Evolutionary conservation across 2,888 invertebrate genomes (phyloP).

Genomic region (Volucella inflata): DNA sequence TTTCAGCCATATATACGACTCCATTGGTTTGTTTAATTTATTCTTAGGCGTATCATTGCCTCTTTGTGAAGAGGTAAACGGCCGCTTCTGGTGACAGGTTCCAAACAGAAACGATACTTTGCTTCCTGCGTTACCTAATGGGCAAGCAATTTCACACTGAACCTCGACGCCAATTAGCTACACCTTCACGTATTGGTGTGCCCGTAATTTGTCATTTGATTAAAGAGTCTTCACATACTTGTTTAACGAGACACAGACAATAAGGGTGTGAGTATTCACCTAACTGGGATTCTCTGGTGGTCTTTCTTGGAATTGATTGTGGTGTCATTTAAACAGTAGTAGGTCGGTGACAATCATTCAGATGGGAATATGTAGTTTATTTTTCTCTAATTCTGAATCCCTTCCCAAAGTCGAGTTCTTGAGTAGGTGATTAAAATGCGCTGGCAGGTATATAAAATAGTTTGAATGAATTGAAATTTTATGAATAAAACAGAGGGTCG

Average conservation of each 20-base stretch:
- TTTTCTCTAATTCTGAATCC: neutral
- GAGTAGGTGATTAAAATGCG: neutral
- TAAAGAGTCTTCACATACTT: conserved; percentile 10
- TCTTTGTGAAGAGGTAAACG: conserved; percentile 62
- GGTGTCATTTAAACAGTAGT: conserved; percentile 32
- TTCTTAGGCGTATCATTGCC: conserved; percentile 61
- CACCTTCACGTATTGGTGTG: conserved; percentile 64
- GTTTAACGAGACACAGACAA: conserved; percentile 19
- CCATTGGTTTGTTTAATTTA: conserved; percentile 56
- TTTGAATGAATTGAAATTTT: neutral
- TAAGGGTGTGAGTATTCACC: conserved; percentile 3
- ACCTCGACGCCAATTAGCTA: conserved; percentile 63
- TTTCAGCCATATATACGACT: conserved; percentile 34
- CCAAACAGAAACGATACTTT: conserved; percentile 31
- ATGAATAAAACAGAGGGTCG: neutral
- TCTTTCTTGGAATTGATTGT: conserved; percentile 35
- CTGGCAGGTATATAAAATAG: neutral
- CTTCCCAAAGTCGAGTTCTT: neutral
- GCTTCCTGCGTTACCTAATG: conserved; percentile 67
- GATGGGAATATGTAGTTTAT: conserved; percentile 28
- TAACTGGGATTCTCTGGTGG: conserved; percentile 28
- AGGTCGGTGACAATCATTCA: neutral
- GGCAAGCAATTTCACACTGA: conserved; percentile 51
- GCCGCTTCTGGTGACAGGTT: conserved; percentile 64
- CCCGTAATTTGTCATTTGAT: conserved; percentile 52